Percentiles rank a stretch among this genome's conserved stretches.
These are phyloP conservation scores for Eutolmus rufibarbis DNA, from an alignment of 2,888 invertebrate species.

Conservation along the genomic window DNA sequence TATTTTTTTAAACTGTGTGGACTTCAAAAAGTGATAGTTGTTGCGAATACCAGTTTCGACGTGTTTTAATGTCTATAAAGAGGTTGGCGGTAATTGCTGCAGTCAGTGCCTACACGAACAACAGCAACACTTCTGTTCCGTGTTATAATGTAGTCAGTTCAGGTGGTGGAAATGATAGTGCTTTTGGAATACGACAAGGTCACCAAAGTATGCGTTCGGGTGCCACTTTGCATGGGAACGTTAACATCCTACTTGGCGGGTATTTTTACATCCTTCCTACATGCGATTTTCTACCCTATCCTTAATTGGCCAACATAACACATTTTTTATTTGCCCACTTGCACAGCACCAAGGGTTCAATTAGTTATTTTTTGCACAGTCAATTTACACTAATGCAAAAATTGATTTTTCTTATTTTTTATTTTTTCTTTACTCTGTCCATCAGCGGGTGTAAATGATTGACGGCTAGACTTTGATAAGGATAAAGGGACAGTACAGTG, in stretches of 20 bases:
- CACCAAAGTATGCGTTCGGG: conserved; percentile 53
- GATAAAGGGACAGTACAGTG: not conserved
- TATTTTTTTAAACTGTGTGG: not conserved
- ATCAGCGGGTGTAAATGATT: not conserved
- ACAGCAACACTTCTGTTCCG: conserved; percentile 48
- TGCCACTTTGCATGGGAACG: conserved; percentile 66
- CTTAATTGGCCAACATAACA: not conserved
- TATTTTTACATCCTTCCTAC: conserved; percentile 60
- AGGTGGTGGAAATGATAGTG: conserved; percentile 48
- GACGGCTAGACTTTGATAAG: not conserved
- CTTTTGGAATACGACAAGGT: conserved; percentile 51
- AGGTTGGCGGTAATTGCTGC: conserved; percentile 66
- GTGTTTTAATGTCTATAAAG: conserved; percentile 69
- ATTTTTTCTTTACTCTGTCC: not conserved
- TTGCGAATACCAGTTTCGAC: not conserved
- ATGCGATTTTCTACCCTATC: not conserved
- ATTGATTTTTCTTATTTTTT: not conserved
- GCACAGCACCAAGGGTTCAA: not conserved
- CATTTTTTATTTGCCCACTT: not conserved
- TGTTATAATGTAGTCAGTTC: conserved; percentile 23
- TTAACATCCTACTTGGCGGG: conserved; percentile 82
- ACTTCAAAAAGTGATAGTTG: not conserved
- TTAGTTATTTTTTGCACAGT: not conserved
- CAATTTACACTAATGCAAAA: not conserved
- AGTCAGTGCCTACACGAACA: conserved; percentile 57